Base-by-base conservation (phyloP, 2,113 vertebrate genomes). In the Labrus mixtus region DNA sequence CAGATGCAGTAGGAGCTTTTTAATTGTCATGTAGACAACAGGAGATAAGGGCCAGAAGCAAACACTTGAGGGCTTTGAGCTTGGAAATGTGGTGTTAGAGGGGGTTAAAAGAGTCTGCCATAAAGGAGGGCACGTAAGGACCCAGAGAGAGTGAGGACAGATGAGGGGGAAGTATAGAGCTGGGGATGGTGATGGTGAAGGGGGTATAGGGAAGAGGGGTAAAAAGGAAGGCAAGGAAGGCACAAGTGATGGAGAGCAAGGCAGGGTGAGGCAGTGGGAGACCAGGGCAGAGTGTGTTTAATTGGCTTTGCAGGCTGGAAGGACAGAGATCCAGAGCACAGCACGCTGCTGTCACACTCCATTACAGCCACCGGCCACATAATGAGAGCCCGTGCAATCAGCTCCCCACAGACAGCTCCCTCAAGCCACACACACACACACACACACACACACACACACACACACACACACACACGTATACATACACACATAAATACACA, bases 261-360 rank as follows among this genome's bases (percentile, higher is more conserved):
- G 82, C 62, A 62, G 78, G 63, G 69, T 45, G 37, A 83, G 72
- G 78, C 85, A 73, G 76, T 62, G 67, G 66, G 79, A 86, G 74
- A 83, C 70, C 84, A 78, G 84, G 78, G 68, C 76, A 83, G 74
- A 87, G 78, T 87, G 87, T 88, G 82, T 90, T 89, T 88, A 96
- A 96, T 96, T 96, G 96, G 95, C 95, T 97, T 95, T 96, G 92
- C 93, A 95, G 95, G 95, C 95, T 94, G 91, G 91, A 90, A 95
- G 94, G 95, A 93, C 90, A 91, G 91, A 89, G 91, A 91, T 92
- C 94, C 95, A 93, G 95, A 94, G 95, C 94, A 92, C 96, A 94
- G 92, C 95, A 92, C 88, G 95, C 94, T 93, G 95, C 96, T 96
- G 96, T 98, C 96, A 98, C 96, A 97, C 95, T 95, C 96, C 95